These are phyloP conservation scores for Bos taurus DNA, from an alignment of 2,113 vertebrate genomes.

Conservation along the genomic window ARS-UCD2.0 NC_037331.1:89449001-89449500, in stretches of 20 bases:
- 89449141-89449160: neutral
- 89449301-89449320: neutral
- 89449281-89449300: neutral
- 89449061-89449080: neutral
- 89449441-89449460: neutral
- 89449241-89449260: neutral
- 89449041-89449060: neutral
- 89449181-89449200: neutral
- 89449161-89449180: neutral
- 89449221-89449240: neutral
- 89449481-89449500: neutral
- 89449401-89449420: neutral
- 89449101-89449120: neutral
- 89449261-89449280: neutral
- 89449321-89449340: neutral
- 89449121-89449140: neutral
- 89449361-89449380: neutral
- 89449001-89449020: neutral
- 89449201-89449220: neutral
- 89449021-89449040: neutral
- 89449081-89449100: neutral
- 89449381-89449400: neutral
- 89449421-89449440: neutral
- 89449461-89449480: neutral
- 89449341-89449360: neutral